Evolutionary conservation across 2,888 invertebrate genomes (phyloP).

Genomic region (Amphiduros pacificus): DNA sequence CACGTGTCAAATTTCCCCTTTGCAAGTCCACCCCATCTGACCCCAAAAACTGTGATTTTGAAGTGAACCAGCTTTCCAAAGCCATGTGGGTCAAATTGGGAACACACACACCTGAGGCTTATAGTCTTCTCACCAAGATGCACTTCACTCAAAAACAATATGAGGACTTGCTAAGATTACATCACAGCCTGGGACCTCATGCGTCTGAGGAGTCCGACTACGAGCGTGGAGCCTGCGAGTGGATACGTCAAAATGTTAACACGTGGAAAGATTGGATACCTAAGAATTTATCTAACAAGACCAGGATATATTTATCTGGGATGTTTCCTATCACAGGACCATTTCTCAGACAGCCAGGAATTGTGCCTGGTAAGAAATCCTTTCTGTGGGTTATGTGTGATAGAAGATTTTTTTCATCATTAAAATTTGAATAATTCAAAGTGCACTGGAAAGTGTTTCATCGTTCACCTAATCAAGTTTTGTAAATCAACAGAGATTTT

Average conservation of each 20-base stretch:
- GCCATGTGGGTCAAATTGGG: slow-evolving; percentile 60
- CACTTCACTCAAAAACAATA: slow-evolving; percentile 65
- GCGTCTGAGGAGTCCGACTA: not conserved
- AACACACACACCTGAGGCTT: slow-evolving; percentile 61
- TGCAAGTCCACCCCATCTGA: not conserved
- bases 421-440: not conserved
- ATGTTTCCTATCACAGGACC: slow-evolving; percentile 72
- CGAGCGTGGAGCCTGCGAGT: slow-evolving; percentile 66
- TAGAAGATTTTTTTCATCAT: not conserved
- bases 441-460: not conserved
- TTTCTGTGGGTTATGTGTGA: not conserved
- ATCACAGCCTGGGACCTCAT: not conserved
- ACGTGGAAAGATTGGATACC: slow-evolving; percentile 62
- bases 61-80: slow-evolving; percentile 71
- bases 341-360: slow-evolving; percentile 67
- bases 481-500: too few relatives aligned
- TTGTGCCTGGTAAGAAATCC: slow-evolving; percentile 63
- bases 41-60: slow-evolving; percentile 68
- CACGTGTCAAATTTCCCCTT: slow-evolving; percentile 60
- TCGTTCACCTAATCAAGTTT: too few relatives aligned
- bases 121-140: slow-evolving; percentile 50
- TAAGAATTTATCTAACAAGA: slow-evolving; percentile 54
- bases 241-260: slow-evolving; percentile 65
- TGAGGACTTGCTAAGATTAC: slow-evolving; percentile 59
- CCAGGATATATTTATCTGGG: slow-evolving; percentile 68